These are phyloP conservation scores for Polydrusus tereticollis DNA, from an alignment of 2,888 invertebrate genomes.

Conservation along the genomic window DNA sequence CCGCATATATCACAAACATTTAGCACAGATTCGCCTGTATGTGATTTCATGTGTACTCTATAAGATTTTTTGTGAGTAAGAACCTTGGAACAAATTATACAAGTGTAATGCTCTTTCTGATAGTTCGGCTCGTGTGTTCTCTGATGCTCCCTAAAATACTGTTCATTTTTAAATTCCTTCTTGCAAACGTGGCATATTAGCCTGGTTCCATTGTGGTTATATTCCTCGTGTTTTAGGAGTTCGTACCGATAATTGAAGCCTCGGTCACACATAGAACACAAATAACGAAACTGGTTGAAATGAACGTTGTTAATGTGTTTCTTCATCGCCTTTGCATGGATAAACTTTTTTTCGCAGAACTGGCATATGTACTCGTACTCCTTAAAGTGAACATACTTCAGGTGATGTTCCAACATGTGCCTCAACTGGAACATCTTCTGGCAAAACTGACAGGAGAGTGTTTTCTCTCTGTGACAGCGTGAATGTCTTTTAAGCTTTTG, in stretches of 20 bases:
- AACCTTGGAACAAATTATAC: slow-evolving; percentile 47
- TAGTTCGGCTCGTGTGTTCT: slow-evolving; percentile 52
- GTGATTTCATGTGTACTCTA: slow-evolving; percentile 49
- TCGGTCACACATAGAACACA: slow-evolving; percentile 56
- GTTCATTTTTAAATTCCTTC: slow-evolving; percentile 56
- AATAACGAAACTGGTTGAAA: slow-evolving; percentile 66
- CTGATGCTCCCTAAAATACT: slow-evolving; percentile 52
- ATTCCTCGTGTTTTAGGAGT: slow-evolving; percentile 52
- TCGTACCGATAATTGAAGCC: slow-evolving; percentile 54
- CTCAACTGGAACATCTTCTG: slow-evolving; percentile 63
- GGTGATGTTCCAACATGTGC: slow-evolving; percentile 71
- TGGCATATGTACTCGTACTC: slow-evolving; percentile 49
- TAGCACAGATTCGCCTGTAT: slow-evolving; percentile 38
- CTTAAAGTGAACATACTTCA: slow-evolving; percentile 54
- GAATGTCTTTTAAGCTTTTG: slow-evolving; percentile 49
- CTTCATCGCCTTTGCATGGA: slow-evolving; percentile 49
- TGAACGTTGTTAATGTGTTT: slow-evolving; percentile 59
- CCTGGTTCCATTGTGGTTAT: slow-evolving; percentile 55
- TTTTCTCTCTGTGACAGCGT: slow-evolving; percentile 51
- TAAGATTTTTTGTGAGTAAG: slow-evolving; percentile 46
- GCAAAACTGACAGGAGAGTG: slow-evolving; percentile 53
- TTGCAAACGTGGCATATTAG: slow-evolving; percentile 55
- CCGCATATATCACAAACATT: slow-evolving; percentile 50
- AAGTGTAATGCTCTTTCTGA: slow-evolving; percentile 48
- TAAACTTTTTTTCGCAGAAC: slow-evolving; percentile 53